phyloP scores from a whole-genome alignment of 2,797 vertebrate species.

The Leptatherina wallacei region DNA sequence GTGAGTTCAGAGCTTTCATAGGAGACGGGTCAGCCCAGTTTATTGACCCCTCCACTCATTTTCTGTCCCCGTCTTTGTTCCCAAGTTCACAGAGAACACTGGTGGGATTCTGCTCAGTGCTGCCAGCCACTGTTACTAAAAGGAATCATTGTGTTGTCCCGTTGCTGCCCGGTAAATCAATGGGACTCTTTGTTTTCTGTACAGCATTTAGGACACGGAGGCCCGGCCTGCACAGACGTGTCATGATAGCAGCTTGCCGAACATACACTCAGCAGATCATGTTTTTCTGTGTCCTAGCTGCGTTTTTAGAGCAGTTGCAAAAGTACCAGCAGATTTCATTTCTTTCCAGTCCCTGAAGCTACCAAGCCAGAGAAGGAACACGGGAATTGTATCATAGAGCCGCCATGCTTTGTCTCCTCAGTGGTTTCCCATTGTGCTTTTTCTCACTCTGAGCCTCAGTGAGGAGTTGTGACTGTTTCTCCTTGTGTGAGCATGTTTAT shows the following conservation, averaged over 20 bases:
- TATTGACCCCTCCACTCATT: slow-evolving; percentile 66
- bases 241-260: slow-evolving; percentile 46
- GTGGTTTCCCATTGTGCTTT: slow-evolving; percentile 15
- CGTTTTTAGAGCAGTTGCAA: slow-evolving; percentile 33
- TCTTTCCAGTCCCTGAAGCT: slow-evolving; percentile 24
- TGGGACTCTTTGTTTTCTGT: slow-evolving; percentile 73
- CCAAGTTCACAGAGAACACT: slow-evolving; percentile 70
- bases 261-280: slow-evolving; percentile 33
- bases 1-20: slow-evolving; percentile 42
- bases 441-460: not conserved
- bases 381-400: slow-evolving; percentile 35
- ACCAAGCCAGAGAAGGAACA: slow-evolving; percentile 15
- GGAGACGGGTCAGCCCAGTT: slow-evolving; percentile 64
- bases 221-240: slow-evolving; percentile 34
- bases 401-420: slow-evolving; percentile 30
- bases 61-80: slow-evolving; percentile 70
- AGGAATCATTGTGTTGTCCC: slow-evolving; percentile 79
- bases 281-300: slow-evolving; percentile 14
- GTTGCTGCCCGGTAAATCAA: slow-evolving; percentile 66
- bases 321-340: slow-evolving; percentile 33
- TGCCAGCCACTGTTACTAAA: slow-evolving; percentile 73
- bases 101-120: slow-evolving; percentile 72
- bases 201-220: slow-evolving; percentile 51
- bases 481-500: not conserved
- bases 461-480: slow-evolving; percentile 1